These are phyloP conservation scores for Semnopithecus entellus DNA, from an alignment of 2,113 vertebrate species.

Conservation along the genomic window DNA sequence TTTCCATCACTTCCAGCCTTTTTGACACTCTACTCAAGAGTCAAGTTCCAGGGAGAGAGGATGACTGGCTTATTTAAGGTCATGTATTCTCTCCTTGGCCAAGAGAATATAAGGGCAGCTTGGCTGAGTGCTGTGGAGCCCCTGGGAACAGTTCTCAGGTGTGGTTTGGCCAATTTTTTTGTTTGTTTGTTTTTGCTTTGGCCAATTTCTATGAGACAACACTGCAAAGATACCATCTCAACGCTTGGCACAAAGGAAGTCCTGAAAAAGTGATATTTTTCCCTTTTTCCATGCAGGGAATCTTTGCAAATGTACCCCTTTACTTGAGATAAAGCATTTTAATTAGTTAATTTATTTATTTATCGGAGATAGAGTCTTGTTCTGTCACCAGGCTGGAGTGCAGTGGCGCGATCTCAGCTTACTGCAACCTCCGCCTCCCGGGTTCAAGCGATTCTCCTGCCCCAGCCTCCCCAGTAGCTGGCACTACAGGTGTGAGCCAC, in stretches of 20 bases:
- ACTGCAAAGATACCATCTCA: not conserved
- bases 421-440: no score
- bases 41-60: not conserved
- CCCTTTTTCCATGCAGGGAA: not conserved
- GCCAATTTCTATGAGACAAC: not conserved
- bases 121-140: not conserved
- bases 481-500: no score
- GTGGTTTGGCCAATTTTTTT: not conserved
- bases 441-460: no score
- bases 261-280: not conserved
- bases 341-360: not conserved
- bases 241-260: not conserved
- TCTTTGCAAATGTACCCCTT: not conserved
- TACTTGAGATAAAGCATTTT: not conserved
- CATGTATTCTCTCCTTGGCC: not conserved
- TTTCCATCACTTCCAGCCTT: not conserved
- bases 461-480: no score
- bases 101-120: not conserved
- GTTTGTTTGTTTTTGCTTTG: no score
- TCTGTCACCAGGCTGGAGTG: no score
- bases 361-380: no score
- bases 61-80: not conserved
- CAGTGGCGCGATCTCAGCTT: no score
- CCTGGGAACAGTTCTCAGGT: not conserved
- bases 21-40: not conserved